phyloP scores from a whole-genome alignment of 2,888 invertebrate genomes.

The Heliconius sara region DNA sequence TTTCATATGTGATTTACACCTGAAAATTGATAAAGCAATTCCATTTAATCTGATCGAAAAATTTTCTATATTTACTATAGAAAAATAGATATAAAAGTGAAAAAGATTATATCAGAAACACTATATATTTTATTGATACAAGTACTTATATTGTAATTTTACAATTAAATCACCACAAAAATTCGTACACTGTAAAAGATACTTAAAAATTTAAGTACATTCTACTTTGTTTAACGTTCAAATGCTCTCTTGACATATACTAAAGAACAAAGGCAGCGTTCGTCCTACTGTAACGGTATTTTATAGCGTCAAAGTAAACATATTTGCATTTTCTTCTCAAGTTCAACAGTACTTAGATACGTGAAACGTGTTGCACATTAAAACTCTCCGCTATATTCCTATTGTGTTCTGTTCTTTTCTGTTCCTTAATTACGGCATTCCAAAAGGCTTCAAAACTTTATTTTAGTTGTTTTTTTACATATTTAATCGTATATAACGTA shows the following conservation, averaged over 20 bases:
- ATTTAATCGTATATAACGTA: too few relatives aligned
- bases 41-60: too few relatives aligned
- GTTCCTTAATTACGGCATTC: too few relatives aligned
- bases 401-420: too few relatives aligned
- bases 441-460: too few relatives aligned
- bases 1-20: too few relatives aligned
- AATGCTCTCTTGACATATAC: conserved; percentile 44
- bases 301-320: conserved; percentile 39
- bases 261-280: conserved; percentile 43
- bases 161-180: conserved; percentile 26
- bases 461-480: too few relatives aligned
- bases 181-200: conserved; percentile 22
- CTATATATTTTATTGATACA: too few relatives aligned
- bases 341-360: background rate
- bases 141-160: background rate
- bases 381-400: background rate
- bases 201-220: conserved; percentile 30
- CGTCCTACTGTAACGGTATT: conserved; percentile 35
- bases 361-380: background rate
- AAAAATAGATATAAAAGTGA: too few relatives aligned
- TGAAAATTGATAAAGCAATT: too few relatives aligned
- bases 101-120: too few relatives aligned
- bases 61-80: too few relatives aligned
- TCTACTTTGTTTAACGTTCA: conserved; percentile 34
- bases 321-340: conserved; percentile 35